Base-by-base conservation (phyloP, 2,888 invertebrate species). In the Aethes cnicana region DNA sequence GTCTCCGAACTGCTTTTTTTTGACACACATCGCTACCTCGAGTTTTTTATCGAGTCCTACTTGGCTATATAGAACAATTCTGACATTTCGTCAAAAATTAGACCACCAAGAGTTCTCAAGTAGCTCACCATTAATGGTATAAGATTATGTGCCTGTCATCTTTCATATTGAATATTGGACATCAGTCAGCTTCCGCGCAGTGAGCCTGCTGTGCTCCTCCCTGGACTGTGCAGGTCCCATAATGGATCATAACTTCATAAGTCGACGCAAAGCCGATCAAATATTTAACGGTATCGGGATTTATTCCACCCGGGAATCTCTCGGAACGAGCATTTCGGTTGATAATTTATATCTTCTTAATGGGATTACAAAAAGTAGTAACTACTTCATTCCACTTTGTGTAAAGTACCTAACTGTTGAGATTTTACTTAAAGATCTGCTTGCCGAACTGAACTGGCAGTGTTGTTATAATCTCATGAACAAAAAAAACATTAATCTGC, bases 241-340 rank as follows among this genome's bases (percentile, higher is more conserved):
- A 54, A 78, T 82, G 69, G 75, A 81, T 84, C 77, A 77, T 72
- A 72, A 69, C 63, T 67, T 84, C 77, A 77, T 72, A 72, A 69
- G 63, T 67, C 78, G 87, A 87, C 88, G 70, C 72, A 84, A 85
- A 88, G 83, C 88, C 84, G 79, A 83, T 84, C 79, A 84, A 79
- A 80, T 77, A 79, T 84, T 86, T 81, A 84, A 87, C 81, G 84
- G 82, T 77, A 73, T 80, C 66, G 66, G 65, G 70, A 73, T 78
- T 80, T 72, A 63, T 67, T 68, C 61, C 55, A 56, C 55, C 64
- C 54, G 54, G 61, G 63, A 66, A 18, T 17, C 44, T 46, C 32
- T 11, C 17, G 12, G 28, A 30, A 36, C 28, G 18, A 65, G 71
- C 69, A 74, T 76, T 77, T 77, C 65, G 54, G 57, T 47, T 69